phyloP scores from a whole-genome alignment of 2,797 vertebrate genomes.

The Acanthurus lineatus region DNA sequence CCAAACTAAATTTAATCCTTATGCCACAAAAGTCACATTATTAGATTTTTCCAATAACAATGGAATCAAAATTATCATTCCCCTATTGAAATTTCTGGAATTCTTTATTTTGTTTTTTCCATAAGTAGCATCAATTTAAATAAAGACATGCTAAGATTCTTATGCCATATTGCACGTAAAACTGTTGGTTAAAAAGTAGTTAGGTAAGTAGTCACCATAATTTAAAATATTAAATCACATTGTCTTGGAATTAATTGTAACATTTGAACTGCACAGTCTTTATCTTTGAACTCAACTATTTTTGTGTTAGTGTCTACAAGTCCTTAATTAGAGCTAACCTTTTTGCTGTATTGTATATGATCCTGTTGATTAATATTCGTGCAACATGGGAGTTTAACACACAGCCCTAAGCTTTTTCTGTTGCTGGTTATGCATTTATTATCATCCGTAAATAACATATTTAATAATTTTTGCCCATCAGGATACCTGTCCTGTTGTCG shows the following conservation, averaged over 20 bases:
- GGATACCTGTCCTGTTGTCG: conserved; percentile 99
- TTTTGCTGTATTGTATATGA: neutral
- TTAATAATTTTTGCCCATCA: conserved; percentile 70
- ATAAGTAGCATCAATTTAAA: neutral
- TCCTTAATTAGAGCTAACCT: neutral
- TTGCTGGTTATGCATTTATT: neutral
- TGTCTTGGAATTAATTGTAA: neutral
- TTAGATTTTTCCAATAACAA: too few species aligned
- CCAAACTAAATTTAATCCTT: too few species aligned
- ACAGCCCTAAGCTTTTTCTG: neutral
- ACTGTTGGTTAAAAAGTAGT: neutral
- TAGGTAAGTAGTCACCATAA: too few species aligned
- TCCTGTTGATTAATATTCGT: neutral
- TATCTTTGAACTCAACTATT: neutral
- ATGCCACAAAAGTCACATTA: too few species aligned
- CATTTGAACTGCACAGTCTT: neutral
- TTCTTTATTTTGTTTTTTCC: too few species aligned
- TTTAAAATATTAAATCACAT: neutral
- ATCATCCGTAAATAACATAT: conserved; percentile 3
- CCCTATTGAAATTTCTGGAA: too few species aligned
- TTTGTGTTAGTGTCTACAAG: neutral
- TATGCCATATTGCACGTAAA: neutral
- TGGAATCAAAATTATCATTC: too few species aligned
- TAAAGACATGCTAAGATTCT: neutral
- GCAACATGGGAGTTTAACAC: neutral